phyloP scores from a whole-genome alignment of 2,888 invertebrate species.

The Pyrrhia umbra region DNA sequence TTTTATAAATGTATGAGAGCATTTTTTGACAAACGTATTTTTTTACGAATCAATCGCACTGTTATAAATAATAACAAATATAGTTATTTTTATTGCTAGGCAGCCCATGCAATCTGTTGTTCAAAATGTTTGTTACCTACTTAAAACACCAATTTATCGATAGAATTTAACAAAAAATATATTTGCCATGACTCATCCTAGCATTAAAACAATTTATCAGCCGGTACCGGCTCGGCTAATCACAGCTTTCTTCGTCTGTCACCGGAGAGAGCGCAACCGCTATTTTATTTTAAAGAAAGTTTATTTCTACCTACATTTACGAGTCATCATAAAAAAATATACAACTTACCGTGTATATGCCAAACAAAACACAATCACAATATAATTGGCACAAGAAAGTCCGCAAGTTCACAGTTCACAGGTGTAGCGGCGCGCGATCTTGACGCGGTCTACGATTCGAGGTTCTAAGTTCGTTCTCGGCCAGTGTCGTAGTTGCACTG shows the following conservation, averaged over 20 bases:
- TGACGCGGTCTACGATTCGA: conserved; percentile 70
- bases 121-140: neutral
- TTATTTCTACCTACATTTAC: conserved; percentile 48
- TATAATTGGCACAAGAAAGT: conserved; percentile 75
- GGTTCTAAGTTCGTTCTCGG: conserved; percentile 86
- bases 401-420: conserved; percentile 85
- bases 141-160: neutral
- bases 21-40: too few relatives aligned
- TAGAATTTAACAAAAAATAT: conserved; percentile 10
- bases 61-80: too few relatives aligned
- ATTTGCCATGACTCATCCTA: conserved; percentile 8
- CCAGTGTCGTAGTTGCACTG: conserved; percentile 87
- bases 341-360: conserved; percentile 71
- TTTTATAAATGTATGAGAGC: too few relatives aligned
- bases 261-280: conserved; percentile 73
- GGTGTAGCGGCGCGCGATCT: conserved; percentile 64
- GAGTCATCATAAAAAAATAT: conserved; percentile 45
- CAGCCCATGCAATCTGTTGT: neutral
- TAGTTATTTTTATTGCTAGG: neutral
- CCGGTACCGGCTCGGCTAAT: conserved; percentile 59
- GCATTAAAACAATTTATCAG: conserved; percentile 66
- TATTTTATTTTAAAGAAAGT: conserved; percentile 70
- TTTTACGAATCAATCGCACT: too few relatives aligned
- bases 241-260: conserved; percentile 74
- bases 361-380: conserved; percentile 78